Percentiles rank a stretch among this genome's conserved stretches.
Conservation (phyloP, 2,113 vertebrate genomes). For the Dipodomys stephensi region DNA sequence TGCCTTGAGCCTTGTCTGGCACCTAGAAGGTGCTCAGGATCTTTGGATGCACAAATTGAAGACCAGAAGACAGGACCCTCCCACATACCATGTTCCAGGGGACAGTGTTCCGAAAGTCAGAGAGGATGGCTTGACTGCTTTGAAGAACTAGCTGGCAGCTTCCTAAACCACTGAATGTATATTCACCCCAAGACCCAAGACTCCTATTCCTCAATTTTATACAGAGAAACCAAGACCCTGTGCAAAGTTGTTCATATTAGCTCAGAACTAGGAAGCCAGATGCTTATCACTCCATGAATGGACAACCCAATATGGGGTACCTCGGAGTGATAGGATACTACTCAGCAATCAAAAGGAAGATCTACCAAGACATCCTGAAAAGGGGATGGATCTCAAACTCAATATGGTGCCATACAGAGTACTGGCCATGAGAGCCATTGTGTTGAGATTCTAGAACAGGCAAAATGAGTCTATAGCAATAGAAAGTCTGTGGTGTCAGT, state of each 20-base stretch:
- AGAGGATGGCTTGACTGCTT: background rate
- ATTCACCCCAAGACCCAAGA: background rate
- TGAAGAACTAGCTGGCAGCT: background rate
- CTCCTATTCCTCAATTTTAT: background rate
- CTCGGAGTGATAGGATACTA: accelerated
- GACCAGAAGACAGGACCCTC: background rate
- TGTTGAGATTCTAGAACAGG: background rate
- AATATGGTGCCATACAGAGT: background rate
- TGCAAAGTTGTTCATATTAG: background rate
- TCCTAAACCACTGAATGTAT: background rate
- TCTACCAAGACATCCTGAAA: accelerated
- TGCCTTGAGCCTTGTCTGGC: background rate
- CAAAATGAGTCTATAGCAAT: background rate
- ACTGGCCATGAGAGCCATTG: background rate
- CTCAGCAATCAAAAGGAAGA: background rate
- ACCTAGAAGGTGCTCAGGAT: background rate
- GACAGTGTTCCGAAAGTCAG: background rate
- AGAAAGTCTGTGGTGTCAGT: background rate
- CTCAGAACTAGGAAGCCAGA: background rate
- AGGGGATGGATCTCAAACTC: background rate
- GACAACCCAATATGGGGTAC: background rate
- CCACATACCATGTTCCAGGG: background rate
- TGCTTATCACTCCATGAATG: too few species aligned
- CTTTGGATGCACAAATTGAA: background rate
- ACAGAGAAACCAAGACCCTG: background rate